Evolutionary conservation across 2,888 invertebrate genomes (phyloP).

Genomic region (Odontothrips loti): DNA sequence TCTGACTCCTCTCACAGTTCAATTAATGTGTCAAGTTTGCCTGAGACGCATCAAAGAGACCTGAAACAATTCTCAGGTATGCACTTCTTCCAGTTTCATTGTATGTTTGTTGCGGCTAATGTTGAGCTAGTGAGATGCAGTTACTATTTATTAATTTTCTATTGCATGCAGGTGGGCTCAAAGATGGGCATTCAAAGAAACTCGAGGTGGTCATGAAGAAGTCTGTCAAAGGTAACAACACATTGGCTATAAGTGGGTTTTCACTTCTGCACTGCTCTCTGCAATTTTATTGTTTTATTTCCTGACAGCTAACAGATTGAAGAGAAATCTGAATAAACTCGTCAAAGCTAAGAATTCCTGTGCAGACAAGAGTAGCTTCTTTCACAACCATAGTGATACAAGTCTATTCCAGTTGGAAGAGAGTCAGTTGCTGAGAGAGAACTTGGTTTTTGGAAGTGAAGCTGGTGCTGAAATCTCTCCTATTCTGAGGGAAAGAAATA

Average conservation of each 20-base stretch:
- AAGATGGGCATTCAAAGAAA: not conserved
- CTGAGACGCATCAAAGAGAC: not conserved
- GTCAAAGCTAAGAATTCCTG: not conserved
- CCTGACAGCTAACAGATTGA: not conserved
- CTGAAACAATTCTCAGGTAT: not conserved
- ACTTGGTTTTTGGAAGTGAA: not conserved
- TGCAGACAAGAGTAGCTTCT: not conserved
- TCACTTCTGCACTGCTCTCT: not conserved
- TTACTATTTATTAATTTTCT: too few species aligned
- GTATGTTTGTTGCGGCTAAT: not conserved
- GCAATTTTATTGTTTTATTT: not conserved
- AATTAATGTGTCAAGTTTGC: not conserved
- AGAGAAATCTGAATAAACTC: too few species aligned
- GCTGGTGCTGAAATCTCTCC: not conserved
- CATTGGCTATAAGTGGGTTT: not conserved
- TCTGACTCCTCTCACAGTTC: not conserved
- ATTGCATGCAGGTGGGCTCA: too few species aligned
- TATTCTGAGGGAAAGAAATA: not conserved
- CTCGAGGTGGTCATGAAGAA: not conserved
- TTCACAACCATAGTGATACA: not conserved
- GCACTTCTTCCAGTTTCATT: not conserved
- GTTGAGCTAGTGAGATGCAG: not conserved
- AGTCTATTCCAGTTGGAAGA: not conserved
- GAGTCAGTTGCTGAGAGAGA: not conserved
- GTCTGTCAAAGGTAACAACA: not conserved